These are phyloP conservation scores for Pachyuromys duprasi DNA, from an alignment of 2,797 vertebrate species.

Conservation along the genomic window DNA sequence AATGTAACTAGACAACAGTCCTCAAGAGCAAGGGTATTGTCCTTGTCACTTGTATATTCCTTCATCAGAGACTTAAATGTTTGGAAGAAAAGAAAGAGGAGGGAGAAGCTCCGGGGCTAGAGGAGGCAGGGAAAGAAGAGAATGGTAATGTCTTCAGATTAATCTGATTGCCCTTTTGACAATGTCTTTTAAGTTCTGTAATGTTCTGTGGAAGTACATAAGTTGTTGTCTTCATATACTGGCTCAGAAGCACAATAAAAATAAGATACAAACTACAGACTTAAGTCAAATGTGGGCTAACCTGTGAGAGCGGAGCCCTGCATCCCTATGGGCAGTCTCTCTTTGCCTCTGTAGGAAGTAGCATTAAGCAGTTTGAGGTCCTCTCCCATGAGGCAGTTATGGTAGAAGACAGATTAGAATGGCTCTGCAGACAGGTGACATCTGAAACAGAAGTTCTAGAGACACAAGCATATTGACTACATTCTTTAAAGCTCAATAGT, in stretches of 20 bases:
- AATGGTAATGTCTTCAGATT: background rate
- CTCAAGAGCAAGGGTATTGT: background rate
- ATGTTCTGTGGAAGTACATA: background rate
- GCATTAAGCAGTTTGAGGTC: background rate
- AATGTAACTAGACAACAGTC: background rate
- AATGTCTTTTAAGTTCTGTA: slow-evolving; percentile 15
- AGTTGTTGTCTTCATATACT: slow-evolving; percentile 14
- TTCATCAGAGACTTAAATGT: slow-evolving; percentile 2
- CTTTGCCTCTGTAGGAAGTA: background rate
- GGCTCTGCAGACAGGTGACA: background rate
- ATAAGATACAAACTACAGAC: background rate
- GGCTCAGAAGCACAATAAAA: background rate
- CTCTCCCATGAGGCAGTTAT: background rate
- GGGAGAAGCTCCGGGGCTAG: background rate
- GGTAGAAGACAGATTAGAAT: background rate
- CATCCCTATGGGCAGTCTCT: fast-evolving
- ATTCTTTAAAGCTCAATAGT: slow-evolving; percentile 7
- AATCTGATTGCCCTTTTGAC: background rate
- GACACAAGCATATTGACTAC: background rate
- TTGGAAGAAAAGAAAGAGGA: slow-evolving; percentile 1
- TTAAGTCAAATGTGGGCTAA: background rate
- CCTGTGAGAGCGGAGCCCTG: background rate
- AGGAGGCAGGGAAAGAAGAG: background rate
- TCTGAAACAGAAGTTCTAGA: background rate
- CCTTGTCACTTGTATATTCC: background rate